Evolutionary conservation across 2,113 vertebrate species (phyloP).

Genomic region (Actenoides hombroni): DNA sequence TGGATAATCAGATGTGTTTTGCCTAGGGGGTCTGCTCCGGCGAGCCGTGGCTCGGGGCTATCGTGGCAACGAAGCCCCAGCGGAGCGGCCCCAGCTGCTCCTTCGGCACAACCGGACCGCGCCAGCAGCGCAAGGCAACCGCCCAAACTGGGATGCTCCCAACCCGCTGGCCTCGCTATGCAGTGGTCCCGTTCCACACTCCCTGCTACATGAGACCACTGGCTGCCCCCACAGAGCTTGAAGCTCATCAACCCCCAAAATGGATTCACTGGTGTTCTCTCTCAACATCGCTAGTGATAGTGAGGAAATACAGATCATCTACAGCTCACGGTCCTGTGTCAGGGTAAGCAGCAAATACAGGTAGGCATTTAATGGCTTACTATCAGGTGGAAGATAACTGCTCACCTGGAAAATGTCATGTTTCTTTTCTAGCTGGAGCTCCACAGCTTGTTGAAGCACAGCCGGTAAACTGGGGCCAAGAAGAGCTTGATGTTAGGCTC

Average conservation of each 20-base stretch:
- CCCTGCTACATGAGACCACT: rapidly evolving
- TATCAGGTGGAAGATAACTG: neutral
- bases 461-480: too few species aligned
- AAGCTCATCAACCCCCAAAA: neutral
- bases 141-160: neutral
- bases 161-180: rapidly evolving
- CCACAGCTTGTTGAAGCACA: neutral
- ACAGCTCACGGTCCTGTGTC: neutral
- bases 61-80: neutral
- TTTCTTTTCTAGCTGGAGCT: neutral
- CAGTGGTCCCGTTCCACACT: neutral
- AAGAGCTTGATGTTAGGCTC: neutral
- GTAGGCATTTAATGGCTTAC: neutral
- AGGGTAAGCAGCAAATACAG: neutral
- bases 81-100: neutral
- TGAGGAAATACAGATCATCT: neutral
- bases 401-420: neutral
- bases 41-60: neutral
- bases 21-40: neutral
- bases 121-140: rapidly evolving
- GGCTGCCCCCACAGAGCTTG: neutral
- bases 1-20: neutral
- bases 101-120: rapidly evolving
- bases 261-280: neutral
- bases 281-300: neutral